Evolutionary conservation across 2,888 invertebrate species (phyloP), one percentile per base, ranked within the genome.

Genomic region (Auanema sp.): DNA sequence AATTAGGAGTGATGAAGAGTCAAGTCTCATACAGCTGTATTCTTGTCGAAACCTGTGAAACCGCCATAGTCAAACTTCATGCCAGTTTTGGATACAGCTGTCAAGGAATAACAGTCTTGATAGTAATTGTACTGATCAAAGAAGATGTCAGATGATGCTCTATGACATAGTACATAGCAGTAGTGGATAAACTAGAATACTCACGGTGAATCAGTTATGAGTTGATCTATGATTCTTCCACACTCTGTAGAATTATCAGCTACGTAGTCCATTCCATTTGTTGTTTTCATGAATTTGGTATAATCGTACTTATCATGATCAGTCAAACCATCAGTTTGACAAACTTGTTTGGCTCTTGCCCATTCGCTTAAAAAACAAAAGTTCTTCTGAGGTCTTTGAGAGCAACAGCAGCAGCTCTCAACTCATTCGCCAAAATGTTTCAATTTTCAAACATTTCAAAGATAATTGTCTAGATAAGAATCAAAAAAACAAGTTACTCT

Each of bases 121-220:
- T 79, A 79, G 66, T 69, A 79, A 60, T 79, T 78, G 73, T 79
- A 79, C 52, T 71, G 71, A 49, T 70, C 52, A 21, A 68, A 59
- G 23, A 3, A 14, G 3, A 47, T 21, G 10, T 47, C 47, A 47
- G 3, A 3, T 3, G 47, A 18, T 18, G 47, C 16, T 18, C 47
- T 16, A 47, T 5, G 16, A 47, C 6, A 47, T 8, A 33, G 8
- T 5, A 33, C 3, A 33, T 5, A 33, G 8, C 18, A 21, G n/a
- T 10, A 2, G 10, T 24, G 18, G 24, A 25, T 23, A 24, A 53
- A 4, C 24, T 53, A 25, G 3, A 10, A 54, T 18, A 60, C 60
- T 54, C 24, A 60, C 60, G 43, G 33, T 3, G 51, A 61, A n/a
- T 68, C 68, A 4, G 70, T 63, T 24, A 72, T 70, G 11, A 72